A percentile compares a stretch with the other conserved stretches of the same genome.
Evolutionary conservation across 2,113 vertebrate species (phyloP).

Genomic region (Carlito syrichta): DNA sequence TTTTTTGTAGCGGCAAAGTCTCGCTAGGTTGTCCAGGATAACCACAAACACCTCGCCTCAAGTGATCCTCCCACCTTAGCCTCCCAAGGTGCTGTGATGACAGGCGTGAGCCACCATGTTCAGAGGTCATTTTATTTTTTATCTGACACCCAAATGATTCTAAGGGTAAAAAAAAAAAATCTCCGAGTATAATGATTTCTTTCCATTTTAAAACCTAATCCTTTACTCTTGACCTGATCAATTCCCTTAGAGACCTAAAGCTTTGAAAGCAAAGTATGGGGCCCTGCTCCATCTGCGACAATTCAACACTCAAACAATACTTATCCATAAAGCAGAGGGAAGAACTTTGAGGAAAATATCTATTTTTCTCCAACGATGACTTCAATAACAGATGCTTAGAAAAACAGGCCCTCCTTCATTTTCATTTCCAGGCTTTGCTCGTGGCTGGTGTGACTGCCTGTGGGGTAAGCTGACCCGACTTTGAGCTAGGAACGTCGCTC

Average conservation of each 20-base stretch:
- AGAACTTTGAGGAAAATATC: background rate
- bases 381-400: background rate
- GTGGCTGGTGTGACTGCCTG: accelerated
- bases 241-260: background rate
- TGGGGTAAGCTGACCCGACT: accelerated
- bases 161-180: background rate
- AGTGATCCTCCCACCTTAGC: no score
- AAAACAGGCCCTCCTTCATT: accelerated
- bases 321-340: background rate
- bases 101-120: no score
- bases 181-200: background rate
- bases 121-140: no score
- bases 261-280: background rate
- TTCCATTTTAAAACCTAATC: background rate
- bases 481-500: background rate
- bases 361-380: background rate
- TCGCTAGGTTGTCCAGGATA: no score
- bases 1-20: no score
- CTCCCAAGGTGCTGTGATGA: no score
- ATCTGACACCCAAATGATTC: no score
- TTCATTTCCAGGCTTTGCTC: no score
- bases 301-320: background rate
- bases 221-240: background rate
- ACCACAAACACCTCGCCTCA: no score
- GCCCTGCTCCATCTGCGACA: accelerated